A percentile compares a stretch with the other conserved stretches of the same genome.
Conservation (phyloP, 2,113 vertebrate species). For the Sphyrna mokarran region DNA sequence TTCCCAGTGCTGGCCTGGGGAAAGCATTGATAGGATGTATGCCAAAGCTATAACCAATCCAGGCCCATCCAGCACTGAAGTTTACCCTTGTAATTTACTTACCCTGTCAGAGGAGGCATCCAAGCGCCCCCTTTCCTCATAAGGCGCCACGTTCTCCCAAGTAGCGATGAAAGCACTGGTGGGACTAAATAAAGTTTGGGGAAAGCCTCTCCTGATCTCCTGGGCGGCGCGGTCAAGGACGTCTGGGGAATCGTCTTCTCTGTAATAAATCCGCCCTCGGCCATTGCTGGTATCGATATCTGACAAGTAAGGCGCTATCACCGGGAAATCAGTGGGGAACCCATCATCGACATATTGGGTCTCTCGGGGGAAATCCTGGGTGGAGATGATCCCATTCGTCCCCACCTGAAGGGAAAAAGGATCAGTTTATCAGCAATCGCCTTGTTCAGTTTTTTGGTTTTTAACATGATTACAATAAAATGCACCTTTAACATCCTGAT, state of each 20-base stretch:
- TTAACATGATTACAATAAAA: background rate
- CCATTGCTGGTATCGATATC: conserved; percentile 83
- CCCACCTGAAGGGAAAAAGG: conserved; percentile 64
- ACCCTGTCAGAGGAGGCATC: conserved; percentile 63
- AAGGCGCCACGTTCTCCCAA: conserved; percentile 81
- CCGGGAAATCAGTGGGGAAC: conserved; percentile 89
- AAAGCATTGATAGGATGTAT: background rate
- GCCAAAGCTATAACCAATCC: background rate
- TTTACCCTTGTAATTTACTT: conserved; percentile 42
- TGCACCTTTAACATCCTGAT: background rate
- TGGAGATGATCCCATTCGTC: conserved; percentile 92
- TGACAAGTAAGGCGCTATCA: conserved; percentile 83
- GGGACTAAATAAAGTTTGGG: conserved; percentile 61
- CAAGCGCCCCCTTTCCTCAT: conserved; percentile 61
- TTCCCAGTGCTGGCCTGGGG: background rate
- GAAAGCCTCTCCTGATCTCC: conserved; percentile 73
- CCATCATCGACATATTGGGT: conserved; percentile 94
- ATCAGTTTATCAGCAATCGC: background rate
- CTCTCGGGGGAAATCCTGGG: conserved; percentile 87
- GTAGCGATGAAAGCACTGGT: conserved; percentile 72
- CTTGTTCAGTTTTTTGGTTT: background rate
- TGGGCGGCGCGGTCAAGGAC: conserved; percentile 59
- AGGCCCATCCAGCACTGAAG: background rate
- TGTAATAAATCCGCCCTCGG: conserved; percentile 74
- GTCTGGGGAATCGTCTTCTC: conserved; percentile 64